Evolutionary conservation across 2,888 invertebrate genomes (phyloP).

Genomic region (Aspidiotus destructor): DNA sequence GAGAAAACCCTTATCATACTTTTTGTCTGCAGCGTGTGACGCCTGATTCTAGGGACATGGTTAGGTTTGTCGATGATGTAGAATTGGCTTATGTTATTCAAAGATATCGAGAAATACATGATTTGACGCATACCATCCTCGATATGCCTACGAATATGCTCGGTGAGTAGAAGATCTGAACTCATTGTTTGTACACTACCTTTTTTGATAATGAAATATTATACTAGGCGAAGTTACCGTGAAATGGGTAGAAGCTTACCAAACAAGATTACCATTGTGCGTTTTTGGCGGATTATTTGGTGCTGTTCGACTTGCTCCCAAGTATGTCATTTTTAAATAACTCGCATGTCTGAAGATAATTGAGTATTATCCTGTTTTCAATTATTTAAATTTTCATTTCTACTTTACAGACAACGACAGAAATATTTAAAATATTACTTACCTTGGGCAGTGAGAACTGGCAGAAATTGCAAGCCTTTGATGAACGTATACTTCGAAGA

Average conservation of each 20-base stretch:
- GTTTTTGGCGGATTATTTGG: slow-evolving; percentile 87
- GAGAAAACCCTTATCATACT: not conserved
- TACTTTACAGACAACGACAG: slow-evolving; percentile 55
- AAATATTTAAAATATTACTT: slow-evolving; percentile 66
- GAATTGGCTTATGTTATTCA: slow-evolving; percentile 94
- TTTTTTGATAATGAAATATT: not conserved
- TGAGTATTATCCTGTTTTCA: not conserved
- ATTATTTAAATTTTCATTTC: too few species aligned
- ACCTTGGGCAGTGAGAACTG: slow-evolving; percentile 78
- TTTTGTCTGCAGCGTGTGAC: slow-evolving; percentile 58
- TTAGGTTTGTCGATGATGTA: slow-evolving; percentile 81
- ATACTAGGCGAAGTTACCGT: slow-evolving; percentile 68
- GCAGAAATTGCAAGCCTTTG: slow-evolving; percentile 63
- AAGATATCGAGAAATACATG: slow-evolving; percentile 93
- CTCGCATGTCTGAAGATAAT: slow-evolving; percentile 18
- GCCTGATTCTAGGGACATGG: slow-evolving; percentile 81
- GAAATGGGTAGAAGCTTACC: slow-evolving; percentile 96
- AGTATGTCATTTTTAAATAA: slow-evolving; percentile 45
- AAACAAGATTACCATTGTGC: slow-evolving; percentile 93
- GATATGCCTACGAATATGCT: slow-evolving; percentile 92
- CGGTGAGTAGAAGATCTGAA: slow-evolving; percentile 42
- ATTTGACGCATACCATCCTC: slow-evolving; percentile 81
- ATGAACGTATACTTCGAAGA: slow-evolving; percentile 86
- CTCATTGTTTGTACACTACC: not conserved
- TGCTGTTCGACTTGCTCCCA: slow-evolving; percentile 72